Evolutionary conservation across 2,888 invertebrate species (phyloP), one percentile per base, ranked within the genome.

Genomic region (Bruchidius siliquastri): DNA sequence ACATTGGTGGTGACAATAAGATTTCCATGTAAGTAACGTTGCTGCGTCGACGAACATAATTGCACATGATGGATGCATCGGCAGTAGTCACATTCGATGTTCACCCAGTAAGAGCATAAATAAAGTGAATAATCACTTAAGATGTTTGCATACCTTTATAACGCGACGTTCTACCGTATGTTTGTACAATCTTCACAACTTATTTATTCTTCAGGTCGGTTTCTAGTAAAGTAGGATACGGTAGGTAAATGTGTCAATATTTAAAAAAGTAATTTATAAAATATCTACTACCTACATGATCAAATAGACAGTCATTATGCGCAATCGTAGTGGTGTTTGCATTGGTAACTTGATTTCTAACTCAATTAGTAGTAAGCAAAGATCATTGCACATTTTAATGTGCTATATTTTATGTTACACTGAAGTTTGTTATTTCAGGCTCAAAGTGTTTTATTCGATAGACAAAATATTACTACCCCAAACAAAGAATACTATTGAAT

Each of bases 121-220:
- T 79, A 79, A 79, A 78, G 77, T 76, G 75, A 76, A 76, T 79
- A 79, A 79, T 78, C 78, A 77, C 77, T 77, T 75, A 76, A 77
- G 77, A 77, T 80, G 79, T 79, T 78, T 80, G 79, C 77, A 76
- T 79, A 76, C 76, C 74, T 78, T 75, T 75, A 78, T 74, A 74
- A 73, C 72, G 72, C 73, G 76, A 76, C 73, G 70, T 26, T 71
- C 71, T 74, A 72, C 71, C 75, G 72, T 72, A 32, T 74, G 72
- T 73, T 74, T 73, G 70, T 13, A 49, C 49, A 74, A 70, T 71
- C 69, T 68, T 72, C 72, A 73, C 72, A 70, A 70, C 74, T 72
- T 75, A 72, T 74, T 73, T 74, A 72, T 73, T 74, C 71, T 71
- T 67, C 30, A 71, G 71, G 49, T 49, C 49, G 49, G 49, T 49